A percentile compares a stretch with the other conserved stretches of the same genome.
These are phyloP conservation scores for Microtus richardsoni DNA, from an alignment of 2,113 vertebrate genomes.

Conservation along the genomic window DNA sequence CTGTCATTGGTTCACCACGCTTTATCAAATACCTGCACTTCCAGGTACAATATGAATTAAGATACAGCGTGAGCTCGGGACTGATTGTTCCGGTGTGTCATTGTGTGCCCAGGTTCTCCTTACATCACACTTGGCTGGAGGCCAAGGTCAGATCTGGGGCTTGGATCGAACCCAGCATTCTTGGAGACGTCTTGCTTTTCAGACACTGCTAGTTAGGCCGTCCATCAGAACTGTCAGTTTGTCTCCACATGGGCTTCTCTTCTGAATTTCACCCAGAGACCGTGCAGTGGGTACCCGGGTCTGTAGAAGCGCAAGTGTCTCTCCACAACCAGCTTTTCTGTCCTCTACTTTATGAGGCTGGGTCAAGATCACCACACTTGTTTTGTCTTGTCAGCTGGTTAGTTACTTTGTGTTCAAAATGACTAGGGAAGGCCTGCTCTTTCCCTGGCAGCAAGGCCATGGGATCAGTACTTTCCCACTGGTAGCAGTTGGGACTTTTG, in stretches of 20 bases:
- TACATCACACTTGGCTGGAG: background rate
- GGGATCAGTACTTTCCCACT: background rate
- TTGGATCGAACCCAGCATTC: conserved; percentile 18
- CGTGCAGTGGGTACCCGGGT: background rate
- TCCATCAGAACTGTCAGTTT: conserved; percentile 1
- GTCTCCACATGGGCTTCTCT: conserved; percentile 18
- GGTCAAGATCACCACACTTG: background rate
- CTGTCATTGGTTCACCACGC: background rate
- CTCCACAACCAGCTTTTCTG: background rate
- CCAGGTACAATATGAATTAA: background rate
- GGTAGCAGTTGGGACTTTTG: background rate
- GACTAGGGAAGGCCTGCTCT: background rate
- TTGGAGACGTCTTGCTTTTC: conserved; percentile 43
- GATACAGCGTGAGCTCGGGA: background rate
- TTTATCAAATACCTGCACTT: background rate
- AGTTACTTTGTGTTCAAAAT: background rate
- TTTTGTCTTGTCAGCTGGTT: background rate
- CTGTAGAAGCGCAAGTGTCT: background rate
- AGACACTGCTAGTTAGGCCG: background rate
- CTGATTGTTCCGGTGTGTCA: background rate
- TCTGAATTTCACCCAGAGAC: conserved; percentile 25
- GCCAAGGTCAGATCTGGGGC: background rate
- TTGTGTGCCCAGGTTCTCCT: background rate
- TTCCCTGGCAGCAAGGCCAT: background rate
- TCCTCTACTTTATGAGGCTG: background rate